Conservation (phyloP, 2,113 vertebrate species). For the Alethe castanea region DNA sequence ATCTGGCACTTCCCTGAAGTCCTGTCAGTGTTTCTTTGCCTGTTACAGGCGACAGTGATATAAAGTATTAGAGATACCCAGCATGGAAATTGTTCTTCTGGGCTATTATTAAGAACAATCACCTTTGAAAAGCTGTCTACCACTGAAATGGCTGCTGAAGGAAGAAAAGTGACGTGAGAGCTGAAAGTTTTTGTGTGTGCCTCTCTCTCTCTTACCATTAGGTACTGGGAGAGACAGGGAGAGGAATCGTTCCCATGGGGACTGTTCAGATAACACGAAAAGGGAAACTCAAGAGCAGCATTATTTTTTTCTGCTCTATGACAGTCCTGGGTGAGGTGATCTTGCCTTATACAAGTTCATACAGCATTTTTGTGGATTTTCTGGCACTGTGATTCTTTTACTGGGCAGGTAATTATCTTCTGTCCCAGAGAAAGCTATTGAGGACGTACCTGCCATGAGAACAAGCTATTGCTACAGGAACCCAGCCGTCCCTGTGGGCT, state of each 20-base stretch:
- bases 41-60: neutral
- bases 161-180: neutral
- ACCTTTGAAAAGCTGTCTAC: neutral
- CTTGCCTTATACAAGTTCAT: neutral
- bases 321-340: neutral
- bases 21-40: neutral
- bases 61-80: neutral
- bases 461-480: neutral
- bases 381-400: neutral
- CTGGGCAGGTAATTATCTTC: constrained; percentile 18
- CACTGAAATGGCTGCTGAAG: neutral
- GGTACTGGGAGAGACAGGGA: neutral
- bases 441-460: constrained; percentile 6
- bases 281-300: neutral
- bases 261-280: neutral
- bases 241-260: neutral
- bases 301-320: neutral
- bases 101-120: neutral
- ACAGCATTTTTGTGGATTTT: neutral
- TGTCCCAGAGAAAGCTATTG: constrained; percentile 40
- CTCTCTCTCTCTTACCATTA: fast-evolving
- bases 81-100: neutral
- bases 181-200: neutral
- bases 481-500: neutral
- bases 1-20: neutral